A percentile compares a stretch with the other conserved stretches of the same genome.
Evolutionary conservation across 2,888 invertebrate species (phyloP).

Genomic region (Cheilosia urbana): DNA sequence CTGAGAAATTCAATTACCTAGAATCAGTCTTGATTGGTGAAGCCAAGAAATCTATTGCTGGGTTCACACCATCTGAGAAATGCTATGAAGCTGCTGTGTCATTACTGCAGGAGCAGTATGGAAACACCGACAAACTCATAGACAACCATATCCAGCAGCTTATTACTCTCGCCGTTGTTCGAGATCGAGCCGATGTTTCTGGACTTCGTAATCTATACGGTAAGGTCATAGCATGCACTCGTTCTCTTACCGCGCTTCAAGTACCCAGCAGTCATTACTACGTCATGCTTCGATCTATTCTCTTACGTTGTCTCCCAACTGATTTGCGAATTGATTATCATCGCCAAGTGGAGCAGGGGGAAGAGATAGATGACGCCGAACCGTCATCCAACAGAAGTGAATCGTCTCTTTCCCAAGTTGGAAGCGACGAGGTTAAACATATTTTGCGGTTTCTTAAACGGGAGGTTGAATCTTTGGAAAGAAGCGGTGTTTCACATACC

Average conservation of each 20-base stretch:
- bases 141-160: not conserved
- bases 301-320: not conserved
- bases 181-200: not conserved
- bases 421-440: no score
- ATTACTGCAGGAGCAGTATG: not conserved
- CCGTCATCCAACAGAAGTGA: no score
- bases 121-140: constrained; percentile 7
- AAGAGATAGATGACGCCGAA: no score
- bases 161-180: not conserved
- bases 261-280: not conserved
- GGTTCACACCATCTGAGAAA: no score
- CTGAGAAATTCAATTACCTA: constrained; percentile 19
- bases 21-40: not conserved
- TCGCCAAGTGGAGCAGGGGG: no score
- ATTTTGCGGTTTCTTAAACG: no score
- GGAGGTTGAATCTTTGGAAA: no score
- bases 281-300: not conserved
- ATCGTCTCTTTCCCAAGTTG: no score
- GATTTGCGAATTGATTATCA: not conserved
- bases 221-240: not conserved
- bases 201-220: no score
- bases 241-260: constrained; percentile 15
- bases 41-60: not conserved
- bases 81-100: not conserved
- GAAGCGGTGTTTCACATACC: no score